A percentile compares a stretch with the other conserved stretches of the same genome.
These are phyloP conservation scores for Hesperia comma DNA, from an alignment of 2,888 invertebrate species.

Conservation along the genomic window DNA sequence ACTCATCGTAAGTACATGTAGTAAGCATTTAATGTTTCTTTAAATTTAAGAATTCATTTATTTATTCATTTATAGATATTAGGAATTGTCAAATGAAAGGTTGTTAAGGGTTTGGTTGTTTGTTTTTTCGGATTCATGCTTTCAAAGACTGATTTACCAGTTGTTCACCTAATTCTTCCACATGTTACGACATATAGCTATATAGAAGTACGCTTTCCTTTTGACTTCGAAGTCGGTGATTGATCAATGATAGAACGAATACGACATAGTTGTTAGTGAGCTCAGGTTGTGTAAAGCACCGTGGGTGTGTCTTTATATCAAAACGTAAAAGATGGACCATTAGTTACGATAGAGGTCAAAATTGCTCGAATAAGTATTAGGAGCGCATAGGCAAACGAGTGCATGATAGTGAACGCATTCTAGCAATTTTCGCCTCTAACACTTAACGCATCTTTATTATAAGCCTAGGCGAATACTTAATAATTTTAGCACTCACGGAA, in stretches of 20 bases:
- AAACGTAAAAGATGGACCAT: constrained; percentile 82
- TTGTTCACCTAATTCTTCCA: constrained; percentile 50
- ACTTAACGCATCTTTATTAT: constrained; percentile 61
- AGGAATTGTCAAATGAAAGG: background rate
- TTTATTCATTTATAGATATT: constrained; percentile 13
- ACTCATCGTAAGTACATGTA: constrained; percentile 23
- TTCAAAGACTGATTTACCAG: constrained; percentile 53
- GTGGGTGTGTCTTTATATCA: constrained; percentile 73
- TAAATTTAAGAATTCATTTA: constrained; percentile 2
- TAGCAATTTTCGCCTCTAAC: constrained; percentile 62
- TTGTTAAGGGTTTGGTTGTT: background rate
- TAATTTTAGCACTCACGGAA: constrained; percentile 78
- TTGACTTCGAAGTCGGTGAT: constrained; percentile 39
- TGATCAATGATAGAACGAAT: constrained; percentile 6
- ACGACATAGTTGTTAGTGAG: constrained; percentile 43
- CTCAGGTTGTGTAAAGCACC: constrained; percentile 71
- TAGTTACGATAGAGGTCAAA: constrained; percentile 56
- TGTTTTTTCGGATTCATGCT: constrained; percentile 6
- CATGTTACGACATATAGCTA: constrained; percentile 41
- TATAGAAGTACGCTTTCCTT: constrained; percentile 46
- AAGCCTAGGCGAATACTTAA: constrained; percentile 67
- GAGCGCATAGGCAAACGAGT: constrained; percentile 11
- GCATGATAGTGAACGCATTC: constrained; percentile 41
- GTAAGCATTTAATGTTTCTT: constrained; percentile 16
- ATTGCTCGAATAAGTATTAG: constrained; percentile 50